Conservation (phyloP, 2,797 vertebrate species). For the Dicrostonyx torquatus region DNA sequence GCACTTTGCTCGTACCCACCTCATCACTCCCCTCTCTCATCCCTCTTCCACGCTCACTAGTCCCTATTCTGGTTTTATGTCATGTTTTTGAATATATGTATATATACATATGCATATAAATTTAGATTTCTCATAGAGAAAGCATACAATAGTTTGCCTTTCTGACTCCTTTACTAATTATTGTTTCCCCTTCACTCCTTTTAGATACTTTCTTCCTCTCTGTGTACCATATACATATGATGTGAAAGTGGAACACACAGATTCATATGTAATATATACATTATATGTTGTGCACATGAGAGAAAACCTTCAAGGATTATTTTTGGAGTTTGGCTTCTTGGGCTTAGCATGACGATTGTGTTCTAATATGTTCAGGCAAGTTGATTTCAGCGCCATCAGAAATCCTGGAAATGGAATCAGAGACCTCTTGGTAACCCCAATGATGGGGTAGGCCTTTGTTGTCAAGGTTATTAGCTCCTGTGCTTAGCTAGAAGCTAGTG, state of each 20-base stretch:
- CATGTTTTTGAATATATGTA: neutral
- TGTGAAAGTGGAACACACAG: neutral
- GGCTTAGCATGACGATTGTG: neutral
- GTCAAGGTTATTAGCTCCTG: slow-evolving; percentile 68
- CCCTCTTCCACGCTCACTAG: neutral
- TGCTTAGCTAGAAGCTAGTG: slow-evolving; percentile 77
- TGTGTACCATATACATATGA: neutral
- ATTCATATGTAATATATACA: neutral
- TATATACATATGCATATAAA: too few species aligned
- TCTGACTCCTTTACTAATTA: neutral
- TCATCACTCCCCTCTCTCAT: neutral
- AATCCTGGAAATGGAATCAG: slow-evolving; percentile 77
- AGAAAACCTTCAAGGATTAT: neutral
- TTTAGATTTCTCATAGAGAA: neutral
- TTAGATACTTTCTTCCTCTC: neutral
- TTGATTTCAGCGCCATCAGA: slow-evolving; percentile 60
- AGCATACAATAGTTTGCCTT: neutral
- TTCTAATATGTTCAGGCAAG: slow-evolving; percentile 51
- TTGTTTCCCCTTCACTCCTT: neutral
- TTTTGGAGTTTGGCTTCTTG: neutral
- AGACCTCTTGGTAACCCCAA: slow-evolving; percentile 65
- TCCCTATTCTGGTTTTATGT: neutral
- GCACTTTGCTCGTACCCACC: neutral
- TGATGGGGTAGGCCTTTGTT: slow-evolving; percentile 66
- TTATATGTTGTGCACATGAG: neutral